Conservation (phyloP, 2,797 vertebrate genomes). For the Pelodytes ibericus region DNA sequence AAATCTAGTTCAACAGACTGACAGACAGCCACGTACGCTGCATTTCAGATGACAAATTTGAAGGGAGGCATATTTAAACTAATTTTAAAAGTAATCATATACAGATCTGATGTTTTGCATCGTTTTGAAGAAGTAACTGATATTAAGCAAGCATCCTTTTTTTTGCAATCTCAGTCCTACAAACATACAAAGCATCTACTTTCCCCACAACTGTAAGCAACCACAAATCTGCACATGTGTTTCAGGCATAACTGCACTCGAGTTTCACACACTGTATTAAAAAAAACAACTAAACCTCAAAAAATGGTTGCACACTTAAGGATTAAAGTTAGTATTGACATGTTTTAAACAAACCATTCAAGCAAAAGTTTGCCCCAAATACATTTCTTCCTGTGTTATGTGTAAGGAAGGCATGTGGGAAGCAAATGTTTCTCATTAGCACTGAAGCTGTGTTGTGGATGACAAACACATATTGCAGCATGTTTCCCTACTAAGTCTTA, state of each 20-base stretch:
- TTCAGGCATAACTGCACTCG: constrained; percentile 44
- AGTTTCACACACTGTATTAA: constrained; percentile 44
- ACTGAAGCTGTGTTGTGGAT: too few species aligned
- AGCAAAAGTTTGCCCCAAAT: too few species aligned
- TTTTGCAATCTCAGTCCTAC: constrained; percentile 72
- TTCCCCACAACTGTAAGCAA: constrained; percentile 59
- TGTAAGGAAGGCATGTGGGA: too few species aligned
- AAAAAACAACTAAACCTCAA: background rate
- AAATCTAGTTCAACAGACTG: too few species aligned
- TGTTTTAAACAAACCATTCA: too few species aligned
- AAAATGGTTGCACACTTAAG: too few species aligned
- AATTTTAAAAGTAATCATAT: constrained; percentile 5
- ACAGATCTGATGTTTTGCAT: constrained; percentile 16
- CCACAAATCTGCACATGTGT: constrained; percentile 50
- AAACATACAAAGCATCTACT: constrained; percentile 57
- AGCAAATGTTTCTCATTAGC: too few species aligned
- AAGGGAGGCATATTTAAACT: too few species aligned
- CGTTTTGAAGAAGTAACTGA: constrained; percentile 62
- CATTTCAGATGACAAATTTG: too few species aligned
- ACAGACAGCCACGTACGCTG: too few species aligned
- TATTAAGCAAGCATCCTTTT: constrained; percentile 77
- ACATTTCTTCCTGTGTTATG: too few species aligned
- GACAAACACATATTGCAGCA: constrained; percentile 54
- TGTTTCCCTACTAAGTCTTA: constrained; percentile 69
- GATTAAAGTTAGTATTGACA: too few species aligned